phyloP scores from a whole-genome alignment of 2,888 invertebrate genomes.

The Bombylius major region DNA sequence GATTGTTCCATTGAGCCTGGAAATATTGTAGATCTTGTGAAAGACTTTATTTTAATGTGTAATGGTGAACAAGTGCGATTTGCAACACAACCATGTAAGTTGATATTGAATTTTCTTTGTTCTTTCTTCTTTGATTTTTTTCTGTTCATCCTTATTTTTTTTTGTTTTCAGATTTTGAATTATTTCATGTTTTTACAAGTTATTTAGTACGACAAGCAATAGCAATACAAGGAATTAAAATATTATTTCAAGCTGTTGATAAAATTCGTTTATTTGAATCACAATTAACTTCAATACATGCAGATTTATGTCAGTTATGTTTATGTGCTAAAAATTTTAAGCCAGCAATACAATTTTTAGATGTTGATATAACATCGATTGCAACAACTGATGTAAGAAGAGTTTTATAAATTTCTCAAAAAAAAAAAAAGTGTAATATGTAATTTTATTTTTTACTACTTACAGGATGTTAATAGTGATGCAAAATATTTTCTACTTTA shows the following conservation, averaged over 20 bases:
- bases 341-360: conserved; percentile 75
- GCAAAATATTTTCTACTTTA: conserved; percentile 71
- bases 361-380: conserved; percentile 84
- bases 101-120: not conserved
- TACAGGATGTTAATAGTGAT: conserved; percentile 52
- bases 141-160: conserved; percentile 3
- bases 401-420: conserved; percentile 24
- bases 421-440: conserved; percentile 37
- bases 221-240: conserved; percentile 69
- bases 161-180: conserved; percentile 61
- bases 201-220: conserved; percentile 60
- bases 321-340: conserved; percentile 83
- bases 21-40: conserved; percentile 54
- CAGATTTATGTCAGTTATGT: conserved; percentile 85
- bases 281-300: conserved; percentile 88
- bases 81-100: conserved; percentile 75
- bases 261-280: conserved; percentile 79
- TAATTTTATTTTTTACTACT: conserved; percentile 19
- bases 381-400: conserved; percentile 57
- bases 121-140: not conserved
- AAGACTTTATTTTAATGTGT: conserved; percentile 75
- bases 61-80: conserved; percentile 83
- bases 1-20: conserved; percentile 25
- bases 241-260: conserved; percentile 70
- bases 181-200: conserved; percentile 73